phyloP scores from a whole-genome alignment of 2,888 invertebrate genomes.

The Theristus sp. region DNA sequence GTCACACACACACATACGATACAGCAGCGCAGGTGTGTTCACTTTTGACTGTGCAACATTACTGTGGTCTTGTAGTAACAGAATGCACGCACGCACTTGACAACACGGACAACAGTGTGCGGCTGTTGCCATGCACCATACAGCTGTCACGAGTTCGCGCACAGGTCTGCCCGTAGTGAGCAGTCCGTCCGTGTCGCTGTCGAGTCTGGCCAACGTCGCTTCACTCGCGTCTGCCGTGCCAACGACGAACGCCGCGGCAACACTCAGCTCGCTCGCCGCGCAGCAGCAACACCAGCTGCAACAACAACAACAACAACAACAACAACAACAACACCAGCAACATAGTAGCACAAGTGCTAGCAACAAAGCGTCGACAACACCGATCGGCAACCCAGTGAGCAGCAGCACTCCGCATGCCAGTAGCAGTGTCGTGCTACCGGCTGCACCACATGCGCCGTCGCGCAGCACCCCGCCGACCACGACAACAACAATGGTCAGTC shows the following conservation, averaged over 20 bases:
- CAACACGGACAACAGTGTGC: too few species aligned
- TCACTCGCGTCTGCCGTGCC: neutral
- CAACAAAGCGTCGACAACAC: neutral
- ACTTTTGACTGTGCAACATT: too few species aligned
- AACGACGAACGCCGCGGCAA: neutral
- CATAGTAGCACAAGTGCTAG: neutral
- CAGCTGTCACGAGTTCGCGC: too few species aligned
- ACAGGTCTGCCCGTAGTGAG: too few species aligned
- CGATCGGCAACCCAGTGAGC: neutral
- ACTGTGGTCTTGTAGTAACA: too few species aligned
- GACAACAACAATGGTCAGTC: neutral
- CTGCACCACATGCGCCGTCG: neutral
- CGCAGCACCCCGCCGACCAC: neutral
- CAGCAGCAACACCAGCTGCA: constrained; percentile 6
- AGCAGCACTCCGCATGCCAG: neutral
- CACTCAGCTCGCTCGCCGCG: neutral
- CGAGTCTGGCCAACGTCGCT: neutral
- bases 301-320: constrained; percentile 5
- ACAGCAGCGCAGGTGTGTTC: too few species aligned
- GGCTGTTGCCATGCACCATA: too few species aligned
- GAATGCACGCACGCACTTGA: neutral
- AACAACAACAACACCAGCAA: neutral
- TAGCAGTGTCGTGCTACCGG: neutral
- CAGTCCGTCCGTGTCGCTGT: neutral
- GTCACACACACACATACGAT: too few species aligned